Evolutionary conservation across 1,140 invertebrate genomes (phyloP).

Genomic region (Micrasema longulum): DNA sequence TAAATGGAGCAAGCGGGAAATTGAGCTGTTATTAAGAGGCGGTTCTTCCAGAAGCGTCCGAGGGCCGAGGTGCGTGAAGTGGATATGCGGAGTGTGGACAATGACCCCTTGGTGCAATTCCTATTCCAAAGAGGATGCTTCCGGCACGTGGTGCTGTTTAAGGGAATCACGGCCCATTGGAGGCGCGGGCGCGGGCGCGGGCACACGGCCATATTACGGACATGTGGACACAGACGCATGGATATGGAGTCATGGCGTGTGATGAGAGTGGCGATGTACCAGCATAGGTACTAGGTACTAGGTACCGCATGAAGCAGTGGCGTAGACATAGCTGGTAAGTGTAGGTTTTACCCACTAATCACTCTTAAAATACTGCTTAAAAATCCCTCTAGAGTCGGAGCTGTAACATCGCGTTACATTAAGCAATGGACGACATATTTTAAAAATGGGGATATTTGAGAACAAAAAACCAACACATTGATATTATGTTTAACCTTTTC

Average conservation of each 20-base stretch:
- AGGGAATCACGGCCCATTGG: conserved; percentile 36
- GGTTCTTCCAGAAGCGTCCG: too few species aligned
- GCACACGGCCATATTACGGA: background rate
- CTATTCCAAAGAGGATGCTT: conserved; percentile 27
- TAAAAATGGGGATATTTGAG: too few species aligned
- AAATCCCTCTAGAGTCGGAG: too few species aligned
- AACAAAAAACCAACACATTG: too few species aligned
- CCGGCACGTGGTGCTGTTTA: conserved; percentile 31
- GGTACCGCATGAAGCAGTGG: background rate
- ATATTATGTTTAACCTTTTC: too few species aligned
- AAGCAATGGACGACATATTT: too few species aligned
- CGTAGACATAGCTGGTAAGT: background rate
- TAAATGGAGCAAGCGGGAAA: too few species aligned
- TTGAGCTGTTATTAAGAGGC: too few species aligned
- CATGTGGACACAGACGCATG: background rate
- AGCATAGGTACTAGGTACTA: too few species aligned
- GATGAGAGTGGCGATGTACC: background rate
- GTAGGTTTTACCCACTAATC: background rate
- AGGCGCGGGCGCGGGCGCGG: conserved; percentile 11
- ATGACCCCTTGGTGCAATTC: conserved; percentile 18
- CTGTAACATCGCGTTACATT: too few species aligned
- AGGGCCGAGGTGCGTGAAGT: too few species aligned
- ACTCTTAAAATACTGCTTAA: background rate
- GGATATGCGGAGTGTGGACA: background rate
- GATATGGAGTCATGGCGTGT: background rate